Conservation (phyloP, 2,888 invertebrate species). For the Venusia cambrica region DNA sequence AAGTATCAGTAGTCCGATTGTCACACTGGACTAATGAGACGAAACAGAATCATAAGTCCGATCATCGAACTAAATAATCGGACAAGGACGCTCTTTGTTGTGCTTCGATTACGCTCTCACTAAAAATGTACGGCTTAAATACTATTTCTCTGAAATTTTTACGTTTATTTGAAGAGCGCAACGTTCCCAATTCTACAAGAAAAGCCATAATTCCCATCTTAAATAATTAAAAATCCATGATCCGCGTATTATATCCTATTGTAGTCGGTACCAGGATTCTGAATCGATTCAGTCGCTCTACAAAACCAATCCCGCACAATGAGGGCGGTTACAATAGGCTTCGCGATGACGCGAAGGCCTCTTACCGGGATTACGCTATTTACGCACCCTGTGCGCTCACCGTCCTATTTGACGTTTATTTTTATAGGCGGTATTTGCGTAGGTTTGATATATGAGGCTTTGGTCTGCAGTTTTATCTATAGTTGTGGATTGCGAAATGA, state of each 20-base stretch:
- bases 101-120: too few species aligned
- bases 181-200: conserved; percentile 10
- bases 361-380: conserved; percentile 66
- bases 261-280: conserved; percentile 72
- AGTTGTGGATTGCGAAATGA: too few species aligned
- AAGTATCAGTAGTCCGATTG: too few species aligned
- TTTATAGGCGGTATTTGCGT: conserved; percentile 17
- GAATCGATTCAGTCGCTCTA: conserved; percentile 71
- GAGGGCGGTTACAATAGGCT: conserved; percentile 64
- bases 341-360: conserved; percentile 57
- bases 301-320: conserved; percentile 76
- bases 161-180: too few species aligned
- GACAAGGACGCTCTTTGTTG: too few species aligned
- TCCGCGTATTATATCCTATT: conserved; percentile 65
- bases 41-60: too few species aligned
- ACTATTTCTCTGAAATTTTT: too few species aligned
- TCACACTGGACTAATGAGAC: too few species aligned
- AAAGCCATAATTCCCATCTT: conserved; percentile 13
- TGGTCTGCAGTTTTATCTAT: too few species aligned
- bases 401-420: conserved; percentile 21
- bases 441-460: conserved; percentile 8
- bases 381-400: conserved; percentile 39
- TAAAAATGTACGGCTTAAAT: too few species aligned
- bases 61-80: too few species aligned
- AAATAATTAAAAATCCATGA: conserved; percentile 48